phyloP scores from a whole-genome alignment of 2,797 vertebrate genomes.

The Oreochromis grahami region DNA sequence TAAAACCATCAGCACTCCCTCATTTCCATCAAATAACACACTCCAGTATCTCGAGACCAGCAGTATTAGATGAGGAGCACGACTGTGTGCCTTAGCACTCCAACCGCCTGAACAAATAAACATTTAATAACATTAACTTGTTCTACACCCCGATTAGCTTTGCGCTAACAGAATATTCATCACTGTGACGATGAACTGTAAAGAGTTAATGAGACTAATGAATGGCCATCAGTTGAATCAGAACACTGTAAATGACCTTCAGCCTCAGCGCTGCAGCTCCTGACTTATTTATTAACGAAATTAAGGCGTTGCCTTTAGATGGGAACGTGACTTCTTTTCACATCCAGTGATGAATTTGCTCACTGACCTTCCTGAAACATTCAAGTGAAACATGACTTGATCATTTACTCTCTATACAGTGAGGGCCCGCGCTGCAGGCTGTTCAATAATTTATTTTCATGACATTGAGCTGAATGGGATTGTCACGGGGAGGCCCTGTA shows the following conservation, averaged over 20 bases:
- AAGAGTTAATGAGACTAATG: slow-evolving; percentile 18
- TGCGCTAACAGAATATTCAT: not conserved
- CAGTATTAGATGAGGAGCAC: not conserved
- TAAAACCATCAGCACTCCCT: slow-evolving; percentile 23
- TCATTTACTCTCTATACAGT: slow-evolving; percentile 23
- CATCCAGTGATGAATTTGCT: slow-evolving; percentile 14
- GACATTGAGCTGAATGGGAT: slow-evolving; percentile 36
- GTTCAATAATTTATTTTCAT: slow-evolving; percentile 40
- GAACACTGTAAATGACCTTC: slow-evolving; percentile 16
- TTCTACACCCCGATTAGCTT: not conserved
- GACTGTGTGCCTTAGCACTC: not conserved
- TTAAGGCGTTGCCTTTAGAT: not conserved
- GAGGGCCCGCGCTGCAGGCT: not conserved
- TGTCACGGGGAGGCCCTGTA: not conserved
- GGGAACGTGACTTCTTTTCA: slow-evolving; percentile 15
- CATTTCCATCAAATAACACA: slow-evolving; percentile 33
- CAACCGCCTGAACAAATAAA: not conserved
- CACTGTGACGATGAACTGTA: not conserved
- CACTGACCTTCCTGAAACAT: slow-evolving; percentile 33
- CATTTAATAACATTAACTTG: not conserved
- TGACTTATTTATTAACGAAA: slow-evolving; percentile 33
- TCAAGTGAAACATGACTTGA: slow-evolving; percentile 30
- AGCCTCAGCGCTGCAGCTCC: not conserved
- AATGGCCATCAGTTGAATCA: not conserved
- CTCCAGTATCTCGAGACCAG: not conserved